phyloP scores from a whole-genome alignment of 2,888 invertebrate genomes.

The Andrena hattorfiana region DNA sequence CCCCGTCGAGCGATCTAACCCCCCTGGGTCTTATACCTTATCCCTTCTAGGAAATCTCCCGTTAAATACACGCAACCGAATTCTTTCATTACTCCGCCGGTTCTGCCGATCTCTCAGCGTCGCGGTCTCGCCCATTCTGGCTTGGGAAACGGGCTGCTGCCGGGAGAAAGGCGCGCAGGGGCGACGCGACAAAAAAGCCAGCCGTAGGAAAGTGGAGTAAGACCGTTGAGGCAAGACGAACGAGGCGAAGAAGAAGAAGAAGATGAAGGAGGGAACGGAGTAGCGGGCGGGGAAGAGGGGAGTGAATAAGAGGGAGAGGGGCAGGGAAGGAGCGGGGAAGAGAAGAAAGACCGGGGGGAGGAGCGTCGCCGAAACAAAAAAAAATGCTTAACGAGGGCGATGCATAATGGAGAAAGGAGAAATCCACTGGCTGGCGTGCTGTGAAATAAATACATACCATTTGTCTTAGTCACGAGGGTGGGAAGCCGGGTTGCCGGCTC shows the following conservation, averaged over 20 bases:
- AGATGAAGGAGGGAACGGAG: neutral
- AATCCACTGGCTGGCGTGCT: slow-evolving; percentile 74
- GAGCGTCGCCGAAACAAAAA: slow-evolving; percentile 49
- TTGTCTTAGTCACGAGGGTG: slow-evolving; percentile 76
- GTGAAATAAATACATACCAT: slow-evolving; percentile 79
- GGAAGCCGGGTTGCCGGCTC: slow-evolving; percentile 41
- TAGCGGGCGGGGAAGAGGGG: neutral
- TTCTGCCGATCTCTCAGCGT: slow-evolving; percentile 21
- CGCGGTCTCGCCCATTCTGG: slow-evolving; percentile 28
- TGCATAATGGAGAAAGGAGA: slow-evolving; percentile 75
- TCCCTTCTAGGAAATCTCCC: slow-evolving; percentile 12
- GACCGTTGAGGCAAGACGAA: slow-evolving; percentile 7
- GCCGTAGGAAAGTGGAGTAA: slow-evolving; percentile 19
- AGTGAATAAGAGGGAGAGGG: slow-evolving; percentile 15
- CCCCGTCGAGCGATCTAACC: neutral
- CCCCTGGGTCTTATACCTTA: neutral
- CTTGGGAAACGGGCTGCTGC: slow-evolving; percentile 1
- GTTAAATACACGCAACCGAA: slow-evolving; percentile 61
- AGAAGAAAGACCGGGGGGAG: slow-evolving; percentile 15
- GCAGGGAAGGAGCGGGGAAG: slow-evolving; percentile 12
- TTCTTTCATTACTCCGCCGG: slow-evolving; percentile 60
- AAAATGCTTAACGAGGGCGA: slow-evolving; percentile 72
- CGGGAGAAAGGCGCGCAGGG: neutral
- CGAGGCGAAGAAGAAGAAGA: neutral
- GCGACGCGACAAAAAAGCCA: slow-evolving; percentile 27